Base-by-base conservation (phyloP, 2,797 vertebrate genomes). In the Acrossocheilus fasciatus region DNA sequence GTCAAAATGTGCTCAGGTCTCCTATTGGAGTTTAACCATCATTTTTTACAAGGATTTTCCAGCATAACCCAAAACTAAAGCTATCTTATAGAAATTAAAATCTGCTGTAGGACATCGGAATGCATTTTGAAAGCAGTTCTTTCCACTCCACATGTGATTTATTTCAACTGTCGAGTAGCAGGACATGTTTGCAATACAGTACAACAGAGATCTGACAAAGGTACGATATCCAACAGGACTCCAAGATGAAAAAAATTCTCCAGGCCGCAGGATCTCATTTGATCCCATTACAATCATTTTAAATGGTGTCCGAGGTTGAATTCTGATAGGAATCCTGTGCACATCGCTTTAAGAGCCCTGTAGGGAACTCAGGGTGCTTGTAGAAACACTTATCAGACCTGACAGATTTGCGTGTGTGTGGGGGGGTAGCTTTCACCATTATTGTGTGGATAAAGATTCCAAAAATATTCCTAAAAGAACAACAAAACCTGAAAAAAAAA, bases 271-370 rank as follows among this genome's bases (percentile, higher is more conserved):
- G 17, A 45, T 66, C 59, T 81, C 78, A 81, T 64, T 80, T 80
- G 26, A 80, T 80, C 41, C 59, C 59, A 80, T 81, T 47, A 80
- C 36, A 1, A 81, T 81, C 78, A 64, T 23, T 81, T 47, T 66
- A 81, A 66, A 66, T 81, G 59, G 15, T 45, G 59, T 66, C 17
- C 78, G 18, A 30, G 4, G 15, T 12, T 11, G 78, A 80, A 47
- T 47, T 66, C 41, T 66, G 26, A 66, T 80, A 66, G 78, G 59
- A 66, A 66, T 62, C 59, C 26, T 20, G 59, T 34, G 17, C 59
- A 34, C 26, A 66, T 66, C 1, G n/a, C 78, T 79, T 41, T 34
- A 64, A 17, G 41, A 23, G 39, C 26, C 59, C 59, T 66, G 41
- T 14, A 47, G 76, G 26, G 70, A 57, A 54, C 15, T 41, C 7